Conservation (phyloP, 2,888 invertebrate genomes). For the Tuta absoluta region DNA sequence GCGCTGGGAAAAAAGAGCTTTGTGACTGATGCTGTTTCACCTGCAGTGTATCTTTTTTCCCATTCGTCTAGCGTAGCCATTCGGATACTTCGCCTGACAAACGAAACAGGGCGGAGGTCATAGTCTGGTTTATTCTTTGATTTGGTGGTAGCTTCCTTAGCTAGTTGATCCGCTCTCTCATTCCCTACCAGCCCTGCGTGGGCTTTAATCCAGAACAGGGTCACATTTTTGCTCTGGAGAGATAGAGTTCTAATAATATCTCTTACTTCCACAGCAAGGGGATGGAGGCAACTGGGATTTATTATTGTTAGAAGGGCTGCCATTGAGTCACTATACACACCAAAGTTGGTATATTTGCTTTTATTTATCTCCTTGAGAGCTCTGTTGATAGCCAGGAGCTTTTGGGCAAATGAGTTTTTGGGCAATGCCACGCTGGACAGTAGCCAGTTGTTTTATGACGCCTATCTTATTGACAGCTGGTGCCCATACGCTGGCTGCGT, state of each 20-base stretch:
- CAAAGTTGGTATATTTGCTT: too few species aligned
- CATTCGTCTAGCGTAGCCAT: slow-evolving; percentile 3
- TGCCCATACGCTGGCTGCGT: not conserved
- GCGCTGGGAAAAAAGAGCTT: slow-evolving; percentile 6
- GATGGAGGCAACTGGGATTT: too few species aligned
- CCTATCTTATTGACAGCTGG: not conserved
- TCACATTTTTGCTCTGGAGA: slow-evolving; percentile 2
- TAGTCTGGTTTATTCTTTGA: slow-evolving; percentile 18
- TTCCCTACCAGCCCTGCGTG: not conserved
- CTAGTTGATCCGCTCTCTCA: not conserved
- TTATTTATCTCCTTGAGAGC: too few species aligned
- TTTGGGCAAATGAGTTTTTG: not conserved
- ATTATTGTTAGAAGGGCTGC: too few species aligned
- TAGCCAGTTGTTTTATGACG: not conserved
- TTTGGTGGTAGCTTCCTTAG: slow-evolving; percentile 18
- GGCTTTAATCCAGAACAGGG: slow-evolving; percentile 17
- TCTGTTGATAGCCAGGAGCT: too few species aligned
- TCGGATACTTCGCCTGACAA: slow-evolving; percentile 5
- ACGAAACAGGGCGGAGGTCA: slow-evolving; percentile 11
- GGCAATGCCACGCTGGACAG: not conserved
- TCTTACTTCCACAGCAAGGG: too few species aligned
- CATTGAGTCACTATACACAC: too few species aligned
- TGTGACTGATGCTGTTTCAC: not conserved
- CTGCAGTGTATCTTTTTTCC: not conserved
- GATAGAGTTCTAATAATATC: too few species aligned